phyloP scores from a whole-genome alignment of 2,797 vertebrate genomes.

The Spinus pinus region DNA sequence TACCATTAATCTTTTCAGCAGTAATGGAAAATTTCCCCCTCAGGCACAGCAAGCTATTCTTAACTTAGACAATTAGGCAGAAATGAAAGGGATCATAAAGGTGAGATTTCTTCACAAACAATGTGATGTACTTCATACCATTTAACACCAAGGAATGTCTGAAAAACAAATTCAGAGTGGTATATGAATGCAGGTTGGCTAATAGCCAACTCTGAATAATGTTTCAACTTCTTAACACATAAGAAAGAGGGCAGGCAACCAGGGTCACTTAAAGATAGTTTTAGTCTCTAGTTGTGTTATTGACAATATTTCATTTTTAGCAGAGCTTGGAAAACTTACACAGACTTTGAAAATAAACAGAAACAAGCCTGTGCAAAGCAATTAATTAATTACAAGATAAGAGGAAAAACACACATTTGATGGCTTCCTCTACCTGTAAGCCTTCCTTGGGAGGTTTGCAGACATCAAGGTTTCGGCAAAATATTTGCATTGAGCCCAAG shows the following conservation, averaged over 20 bases:
- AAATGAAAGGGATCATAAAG: slow-evolving; percentile 70
- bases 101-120: slow-evolving; percentile 70
- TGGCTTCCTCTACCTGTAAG: neutral
- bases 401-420: neutral
- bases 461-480: neutral
- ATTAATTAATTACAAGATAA: neutral
- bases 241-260: neutral
- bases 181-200: neutral
- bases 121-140: slow-evolving; percentile 5
- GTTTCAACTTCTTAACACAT: neutral
- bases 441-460: neutral
- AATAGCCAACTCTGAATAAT: neutral
- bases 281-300: neutral
- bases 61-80: slow-evolving; percentile 72
- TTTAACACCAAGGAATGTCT: slow-evolving; percentile 25
- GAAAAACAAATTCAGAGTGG: slow-evolving; percentile 5
- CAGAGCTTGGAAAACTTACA: neutral
- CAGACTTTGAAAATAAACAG: neutral
- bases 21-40: slow-evolving; percentile 71
- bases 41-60: slow-evolving; percentile 66
- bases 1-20: slow-evolving; percentile 68
- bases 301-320: neutral
- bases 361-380: neutral
- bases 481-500: neutral
- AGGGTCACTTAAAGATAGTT: neutral